Base-by-base conservation (phyloP, 2,888 invertebrate genomes). In the Caenorhabditis sp. region DNA sequence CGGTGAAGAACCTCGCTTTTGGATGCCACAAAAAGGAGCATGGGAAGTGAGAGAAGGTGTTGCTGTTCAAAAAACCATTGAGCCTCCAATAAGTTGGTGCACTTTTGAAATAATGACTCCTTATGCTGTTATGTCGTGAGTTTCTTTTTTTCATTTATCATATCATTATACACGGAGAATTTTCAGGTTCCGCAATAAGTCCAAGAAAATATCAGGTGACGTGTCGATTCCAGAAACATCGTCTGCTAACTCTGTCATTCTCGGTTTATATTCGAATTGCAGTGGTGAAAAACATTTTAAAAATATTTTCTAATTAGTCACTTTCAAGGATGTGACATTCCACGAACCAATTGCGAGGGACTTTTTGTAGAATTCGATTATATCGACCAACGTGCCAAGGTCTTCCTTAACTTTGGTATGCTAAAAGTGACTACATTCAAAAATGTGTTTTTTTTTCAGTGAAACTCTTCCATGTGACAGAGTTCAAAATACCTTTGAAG, bases 11-110 rank as follows among this genome's bases (percentile, higher is more conserved):
- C 70, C 70, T 2, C 57, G 63, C 4, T 77, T 64, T 50, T 70
- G 72, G 64, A 64, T 59, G 27, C 73, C 72, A 20, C 77, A 77
- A 27, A 73, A 73, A 50, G 77, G 77, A 17, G 56, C 67, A 0
- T 77, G 73, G 77, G 65, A 59, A 12, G 70, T 73, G 12, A 27
- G 61, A 53, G 61, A 73, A n/a, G 70, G 69, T 20, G 20, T 36
- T 21, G 65, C 64, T 14, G 27, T 69, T 2, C 76, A 76, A 53
- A 71, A 68, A 43, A 63, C 66, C 20, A 43, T 52, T 1, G 26
- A 21, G 1, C 56, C 59, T 10, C 71, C 76, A 0, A 62, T 76
- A 17, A 67, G 68, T 57, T 70, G 70, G 70, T 70, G 70, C 20
- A 64, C 65, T 21, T 31, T 23, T 20, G 23, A 58, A 1, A 61